Evolutionary conservation across 2,888 invertebrate species (phyloP).

Genomic region (Drosophila pegasa): DNA sequence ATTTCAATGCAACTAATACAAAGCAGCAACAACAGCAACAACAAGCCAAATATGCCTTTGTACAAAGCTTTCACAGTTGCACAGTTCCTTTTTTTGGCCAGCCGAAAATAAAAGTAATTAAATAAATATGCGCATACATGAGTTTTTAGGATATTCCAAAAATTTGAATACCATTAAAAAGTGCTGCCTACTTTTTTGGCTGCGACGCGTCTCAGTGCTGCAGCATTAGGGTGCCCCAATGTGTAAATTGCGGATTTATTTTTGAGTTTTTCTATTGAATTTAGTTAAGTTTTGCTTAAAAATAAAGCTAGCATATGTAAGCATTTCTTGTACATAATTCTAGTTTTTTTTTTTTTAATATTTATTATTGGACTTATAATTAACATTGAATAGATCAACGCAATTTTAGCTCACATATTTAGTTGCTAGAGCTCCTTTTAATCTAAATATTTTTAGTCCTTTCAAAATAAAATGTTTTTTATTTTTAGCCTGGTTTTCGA

Average conservation of each 20-base stretch:
- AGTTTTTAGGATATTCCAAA: conserved; percentile 11
- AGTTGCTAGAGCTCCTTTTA: not conserved
- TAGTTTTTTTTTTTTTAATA: too few relatives aligned
- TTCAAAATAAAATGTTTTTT: not conserved
- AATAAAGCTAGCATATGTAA: not conserved
- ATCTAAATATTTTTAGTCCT: not conserved
- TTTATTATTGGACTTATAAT: too few relatives aligned
- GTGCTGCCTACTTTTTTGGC: conserved; percentile 54
- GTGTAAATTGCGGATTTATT: not conserved
- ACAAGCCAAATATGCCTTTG: conserved; percentile 38
- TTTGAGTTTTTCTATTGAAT: not conserved
- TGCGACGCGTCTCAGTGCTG: not conserved
- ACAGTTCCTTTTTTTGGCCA: conserved; percentile 25
- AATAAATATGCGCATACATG: conserved; percentile 30
- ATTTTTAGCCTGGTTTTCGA: not conserved
- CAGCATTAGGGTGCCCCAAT: conserved; percentile 14
- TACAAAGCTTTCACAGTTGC: conserved; percentile 43
- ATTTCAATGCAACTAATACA: conserved; percentile 77
- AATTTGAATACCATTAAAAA: conserved; percentile 58
- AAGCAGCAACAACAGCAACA: conserved; percentile 24
- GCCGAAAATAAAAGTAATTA: conserved; percentile 32
- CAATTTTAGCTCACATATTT: too few relatives aligned
- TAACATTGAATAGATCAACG: too few relatives aligned
- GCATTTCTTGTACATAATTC: not conserved
- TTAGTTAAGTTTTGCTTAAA: not conserved